Percentiles rank a stretch among this genome's conserved stretches.
Conservation (phyloP, 2,113 vertebrate species). For the Albula glossodonta region DNA sequence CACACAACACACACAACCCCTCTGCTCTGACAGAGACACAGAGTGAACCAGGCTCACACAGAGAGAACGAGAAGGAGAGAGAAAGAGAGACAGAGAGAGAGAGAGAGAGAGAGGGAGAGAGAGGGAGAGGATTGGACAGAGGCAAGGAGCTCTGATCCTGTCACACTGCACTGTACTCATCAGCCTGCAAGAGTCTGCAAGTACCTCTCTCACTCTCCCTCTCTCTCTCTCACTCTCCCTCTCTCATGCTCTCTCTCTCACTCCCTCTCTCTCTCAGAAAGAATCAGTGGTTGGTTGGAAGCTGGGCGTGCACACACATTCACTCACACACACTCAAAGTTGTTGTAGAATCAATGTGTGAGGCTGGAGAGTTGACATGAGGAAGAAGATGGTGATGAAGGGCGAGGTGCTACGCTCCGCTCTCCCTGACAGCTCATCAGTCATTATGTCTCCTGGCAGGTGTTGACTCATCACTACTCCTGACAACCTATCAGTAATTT, state of each 20-base stretch:
- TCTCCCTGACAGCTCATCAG: constrained; percentile 55
- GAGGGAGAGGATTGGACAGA: constrained; percentile 44
- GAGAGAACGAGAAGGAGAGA: constrained; percentile 21
- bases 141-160: constrained; percentile 61
- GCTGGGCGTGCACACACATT: no score
- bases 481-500: constrained; percentile 5
- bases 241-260: constrained; percentile 13
- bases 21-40: neutral
- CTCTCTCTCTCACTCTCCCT: constrained; percentile 22
- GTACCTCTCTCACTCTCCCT: constrained; percentile 59
- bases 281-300: neutral
- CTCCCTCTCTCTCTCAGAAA: constrained; percentile 2
- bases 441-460: constrained; percentile 46
- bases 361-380: neutral
- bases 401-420: neutral
- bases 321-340: neutral
- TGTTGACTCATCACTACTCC: neutral
- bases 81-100: no score
- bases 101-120: constrained; percentile 43
- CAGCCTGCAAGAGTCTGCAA: constrained; percentile 56
- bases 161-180: constrained; percentile 63
- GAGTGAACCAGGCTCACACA: neutral
- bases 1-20: constrained; percentile 25
- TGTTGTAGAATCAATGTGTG: no score
- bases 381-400: neutral